Base-by-base conservation (phyloP, 2,888 invertebrate species). In the Troilus luridus region DNA sequence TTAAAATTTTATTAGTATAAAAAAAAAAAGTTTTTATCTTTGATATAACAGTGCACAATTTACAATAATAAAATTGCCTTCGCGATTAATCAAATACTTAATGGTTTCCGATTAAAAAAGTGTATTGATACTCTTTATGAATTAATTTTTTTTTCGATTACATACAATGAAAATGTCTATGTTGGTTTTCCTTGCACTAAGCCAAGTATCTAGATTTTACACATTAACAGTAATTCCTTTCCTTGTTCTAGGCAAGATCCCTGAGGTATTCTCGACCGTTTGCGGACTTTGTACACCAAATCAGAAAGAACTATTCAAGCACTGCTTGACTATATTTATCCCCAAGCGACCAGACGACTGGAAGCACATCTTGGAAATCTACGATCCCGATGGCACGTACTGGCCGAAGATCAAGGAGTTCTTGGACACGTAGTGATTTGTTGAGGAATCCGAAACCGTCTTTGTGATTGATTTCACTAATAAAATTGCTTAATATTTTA, bases 311-410 rank as follows among this genome's bases (percentile, higher is more conserved):
- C 85, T 92, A 21, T 90, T 92, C 90, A 88, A 56, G 41, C 90
- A 92, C 88, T 60, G 67, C 17, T 90, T 92, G 60, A 21, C 62
- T 12, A 91, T 89, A 19, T 92, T 92, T 88, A 92, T 92, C 60
- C 92, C 92, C 6, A 91, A 91, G 60, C 60, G 91, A 10, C 92
- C 91, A 6, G 67, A 92, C 67, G 92, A 92, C 19, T 92, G 92
- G 92, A 85, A 92, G 88, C 62, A 90, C 27, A 90, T 92, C 58
- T 67, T 92, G 12, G 64, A 72, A 24, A 92, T 92, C 72, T 92
- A 91, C 77, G 92, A 92, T 27, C 92, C 92, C 0, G 88, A 91
- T 17, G 92, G 92, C 59, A 12, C n/a, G 0, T 91, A 91, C 88
- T 91, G 91, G 91, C 91, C 91, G 14, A 90, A 90, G 27, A 90